Percentiles rank a stretch among this genome's conserved stretches.
phyloP scores from a whole-genome alignment of 2,797 vertebrate species.

The Avahi laniger region DNA sequence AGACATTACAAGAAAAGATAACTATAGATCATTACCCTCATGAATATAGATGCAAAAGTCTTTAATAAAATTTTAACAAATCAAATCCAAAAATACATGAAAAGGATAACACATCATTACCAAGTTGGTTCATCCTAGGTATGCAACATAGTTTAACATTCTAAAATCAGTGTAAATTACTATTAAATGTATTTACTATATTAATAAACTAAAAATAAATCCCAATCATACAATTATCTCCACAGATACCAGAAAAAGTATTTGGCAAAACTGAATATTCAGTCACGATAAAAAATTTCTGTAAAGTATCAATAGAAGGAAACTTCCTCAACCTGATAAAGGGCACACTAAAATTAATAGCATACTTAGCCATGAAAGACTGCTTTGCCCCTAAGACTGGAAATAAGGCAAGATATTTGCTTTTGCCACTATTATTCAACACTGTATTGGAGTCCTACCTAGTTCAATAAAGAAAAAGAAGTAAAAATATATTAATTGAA shows the following conservation, averaged over 20 bases:
- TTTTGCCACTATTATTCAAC: neutral
- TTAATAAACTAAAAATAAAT: neutral
- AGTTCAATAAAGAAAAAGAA: neutral
- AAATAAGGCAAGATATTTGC: neutral
- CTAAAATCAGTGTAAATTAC: neutral
- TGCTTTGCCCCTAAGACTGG: neutral
- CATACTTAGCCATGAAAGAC: neutral
- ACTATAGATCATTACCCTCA: neutral
- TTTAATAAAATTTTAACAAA: neutral
- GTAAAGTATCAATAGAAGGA: neutral
- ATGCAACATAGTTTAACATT: neutral
- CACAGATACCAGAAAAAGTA: neutral
- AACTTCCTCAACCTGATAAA: neutral
- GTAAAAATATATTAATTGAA: neutral
- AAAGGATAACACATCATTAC: neutral
- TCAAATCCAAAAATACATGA: slow-evolving; percentile 20
- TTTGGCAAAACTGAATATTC: neutral
- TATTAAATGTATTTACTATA: neutral
- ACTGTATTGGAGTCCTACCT: neutral
- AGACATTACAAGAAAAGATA: neutral
- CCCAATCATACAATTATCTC: neutral
- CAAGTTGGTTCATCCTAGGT: neutral
- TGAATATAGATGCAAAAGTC: neutral
- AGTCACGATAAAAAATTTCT: neutral
- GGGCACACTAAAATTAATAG: neutral